phyloP scores from a whole-genome alignment of 1,140 invertebrate genomes.

The Caenorhabditis tropicalis region DNA sequence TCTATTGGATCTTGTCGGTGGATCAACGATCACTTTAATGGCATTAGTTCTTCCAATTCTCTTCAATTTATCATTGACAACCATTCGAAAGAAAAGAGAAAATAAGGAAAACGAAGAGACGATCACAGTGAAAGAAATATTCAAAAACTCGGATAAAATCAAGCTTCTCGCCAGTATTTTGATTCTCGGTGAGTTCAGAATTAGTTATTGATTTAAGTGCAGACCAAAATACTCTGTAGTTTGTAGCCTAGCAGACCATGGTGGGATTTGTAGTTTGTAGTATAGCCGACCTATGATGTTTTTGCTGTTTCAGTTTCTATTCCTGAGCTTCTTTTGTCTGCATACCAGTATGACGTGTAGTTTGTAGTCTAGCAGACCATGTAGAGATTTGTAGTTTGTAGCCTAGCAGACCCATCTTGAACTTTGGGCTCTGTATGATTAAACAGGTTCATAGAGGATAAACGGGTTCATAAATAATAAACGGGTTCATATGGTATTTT shows the following conservation, averaged over 20 bases:
- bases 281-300: too few species aligned
- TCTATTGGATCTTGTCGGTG: slow-evolving; percentile 72
- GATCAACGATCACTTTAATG: slow-evolving; percentile 70
- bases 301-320: background rate
- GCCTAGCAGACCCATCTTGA: too few species aligned
- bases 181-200: background rate
- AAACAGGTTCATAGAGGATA: too few species aligned
- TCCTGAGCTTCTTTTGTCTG: too few species aligned
- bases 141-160: slow-evolving; percentile 18
- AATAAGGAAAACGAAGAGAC: background rate
- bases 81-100: slow-evolving; percentile 19
- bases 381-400: too few species aligned
- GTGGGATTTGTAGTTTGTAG: background rate
- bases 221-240: background rate
- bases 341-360: too few species aligned
- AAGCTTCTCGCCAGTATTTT: slow-evolving; percentile 27
- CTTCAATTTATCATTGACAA: slow-evolving; percentile 56
- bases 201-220: background rate
- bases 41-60: slow-evolving; percentile 68
- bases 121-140: background rate
- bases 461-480: too few species aligned
- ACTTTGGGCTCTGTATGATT: too few species aligned
- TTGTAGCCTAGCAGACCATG: background rate
- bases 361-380: too few species aligned
- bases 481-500: too few species aligned